Evolutionary conservation across 2,113 vertebrate species (phyloP), one percentile per base, ranked within the genome.

Genomic region (Marcusenius ussheri): DNA sequence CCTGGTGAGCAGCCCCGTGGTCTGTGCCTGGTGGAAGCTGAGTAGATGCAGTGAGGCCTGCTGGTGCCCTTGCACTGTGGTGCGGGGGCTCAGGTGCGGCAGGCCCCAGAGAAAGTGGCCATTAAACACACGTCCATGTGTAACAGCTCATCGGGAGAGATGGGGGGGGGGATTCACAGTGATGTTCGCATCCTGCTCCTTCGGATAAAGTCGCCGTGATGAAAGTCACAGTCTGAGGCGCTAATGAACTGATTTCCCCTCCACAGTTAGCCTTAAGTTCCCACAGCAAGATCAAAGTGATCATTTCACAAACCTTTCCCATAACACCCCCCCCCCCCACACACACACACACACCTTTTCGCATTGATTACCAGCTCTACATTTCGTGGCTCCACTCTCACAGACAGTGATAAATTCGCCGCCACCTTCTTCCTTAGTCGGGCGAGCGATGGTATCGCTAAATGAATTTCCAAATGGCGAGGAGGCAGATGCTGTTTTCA

Each of bases 241-340:
- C 27, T 87, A 87, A 87, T 56, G 85, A 87, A 87, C 85, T 87
- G 47, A 56, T 53, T 56, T 49, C 85, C 7, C 85, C 85, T 42
- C 49, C 15, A 6, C 27, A 19, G 85, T 87, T 56, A 39, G 15
- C 85, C 50, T 53, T 51, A 53, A 51, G 9, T 19, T 87, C 45
- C 50, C 85, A 10, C 45, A 87, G 85, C 85, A 21, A n/a, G 31
- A 87, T 87, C n/a, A 56, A 53, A 19, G 50, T 31, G 31, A 87
- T 53, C n/a, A 87, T 87, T 87, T 87, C 27, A 35, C 50, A 17
- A 87, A 51, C 10, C n/a, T 56, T 87, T 87, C 17, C 49, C 13
- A 53, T 53, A 31, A 21, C 2, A 1, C 3, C 4, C 24, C 11
- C n/a, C 31, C 27, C 47, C 1, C 51, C 1, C 51, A 5, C 5